phyloP scores from a whole-genome alignment of 1,140 invertebrate genomes.

The Asobara japonica region DNA sequence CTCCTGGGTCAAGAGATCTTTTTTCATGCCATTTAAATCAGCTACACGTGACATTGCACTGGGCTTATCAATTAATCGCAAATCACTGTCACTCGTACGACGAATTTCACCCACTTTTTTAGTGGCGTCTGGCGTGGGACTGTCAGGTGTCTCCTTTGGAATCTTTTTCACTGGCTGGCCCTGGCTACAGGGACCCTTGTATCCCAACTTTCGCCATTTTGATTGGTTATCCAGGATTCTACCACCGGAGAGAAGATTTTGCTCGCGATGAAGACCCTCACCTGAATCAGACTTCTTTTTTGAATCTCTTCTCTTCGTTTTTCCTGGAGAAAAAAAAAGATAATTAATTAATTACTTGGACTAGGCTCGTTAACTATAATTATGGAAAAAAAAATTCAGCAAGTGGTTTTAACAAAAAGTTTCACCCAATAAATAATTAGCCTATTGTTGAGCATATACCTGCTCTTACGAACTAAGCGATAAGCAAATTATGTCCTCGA shows the following conservation, averaged over 20 bases:
- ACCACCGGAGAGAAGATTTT: constrained; percentile 63
- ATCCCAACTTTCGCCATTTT: constrained; percentile 64
- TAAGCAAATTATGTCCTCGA: no score
- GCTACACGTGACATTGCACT: constrained; percentile 49
- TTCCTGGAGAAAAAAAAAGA: constrained; percentile 50
- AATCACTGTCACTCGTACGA: constrained; percentile 66
- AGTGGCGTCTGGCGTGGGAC: constrained; percentile 49
- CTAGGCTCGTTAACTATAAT: no score
- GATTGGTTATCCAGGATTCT: constrained; percentile 62
- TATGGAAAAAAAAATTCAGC: no score
- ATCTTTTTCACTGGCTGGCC: constrained; percentile 49
- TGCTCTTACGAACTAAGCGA: no score
- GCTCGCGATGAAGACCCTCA: constrained; percentile 62
- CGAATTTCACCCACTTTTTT: constrained; percentile 62
- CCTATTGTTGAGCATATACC: no score
- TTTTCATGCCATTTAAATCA: constrained; percentile 62
- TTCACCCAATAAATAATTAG: no score
- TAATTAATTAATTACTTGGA: not conserved
- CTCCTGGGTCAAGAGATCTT: constrained; percentile 59
- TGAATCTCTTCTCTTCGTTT: constrained; percentile 68
- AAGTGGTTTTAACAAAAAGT: no score
- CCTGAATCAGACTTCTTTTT: constrained; percentile 67
- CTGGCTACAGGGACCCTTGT: constrained; percentile 53
- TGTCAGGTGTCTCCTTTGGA: constrained; percentile 43
- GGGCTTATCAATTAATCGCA: constrained; percentile 53